phyloP scores from a whole-genome alignment of 2,888 invertebrate species.

The Sceliomorpha sp. region DNA sequence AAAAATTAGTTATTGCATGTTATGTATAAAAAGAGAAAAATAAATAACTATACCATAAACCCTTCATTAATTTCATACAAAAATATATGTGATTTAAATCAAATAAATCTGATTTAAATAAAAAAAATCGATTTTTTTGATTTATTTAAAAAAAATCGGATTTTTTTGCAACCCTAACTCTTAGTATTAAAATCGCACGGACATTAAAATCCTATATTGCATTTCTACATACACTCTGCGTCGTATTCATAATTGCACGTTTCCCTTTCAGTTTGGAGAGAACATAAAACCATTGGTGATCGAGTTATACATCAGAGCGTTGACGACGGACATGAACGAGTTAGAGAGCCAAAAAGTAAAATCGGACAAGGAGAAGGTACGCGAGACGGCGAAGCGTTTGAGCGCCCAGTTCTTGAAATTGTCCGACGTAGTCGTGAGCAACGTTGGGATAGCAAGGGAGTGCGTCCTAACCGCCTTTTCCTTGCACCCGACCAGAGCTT shows the following conservation, averaged over 20 bases:
- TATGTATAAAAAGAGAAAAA: too few species aligned
- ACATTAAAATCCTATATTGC: too few species aligned
- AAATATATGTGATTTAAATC: too few species aligned
- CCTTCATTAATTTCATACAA: too few species aligned
- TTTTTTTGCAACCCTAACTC: too few species aligned
- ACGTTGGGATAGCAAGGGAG: conserved; percentile 85
- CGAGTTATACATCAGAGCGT: conserved; percentile 87
- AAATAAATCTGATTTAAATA: too few species aligned
- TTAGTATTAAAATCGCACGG: too few species aligned
- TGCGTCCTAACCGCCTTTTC: conserved; percentile 89
- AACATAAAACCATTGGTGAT: conserved; percentile 85
- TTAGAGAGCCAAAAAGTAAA: conserved; percentile 85
- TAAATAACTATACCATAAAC: too few species aligned
- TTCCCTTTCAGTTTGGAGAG: conserved; percentile 81
- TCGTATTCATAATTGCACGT: conserved; percentile 4
- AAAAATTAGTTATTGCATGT: too few species aligned
- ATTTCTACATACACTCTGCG: too few species aligned
- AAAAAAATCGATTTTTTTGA: too few species aligned
- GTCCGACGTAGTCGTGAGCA: conserved; percentile 83
- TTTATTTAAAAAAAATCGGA: too few species aligned
- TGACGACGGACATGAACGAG: conserved; percentile 89
- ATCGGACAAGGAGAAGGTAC: conserved; percentile 81
- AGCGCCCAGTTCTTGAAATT: conserved; percentile 84
- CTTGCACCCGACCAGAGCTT: conserved; percentile 84
- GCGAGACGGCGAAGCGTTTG: conserved; percentile 83